A percentile compares a stretch with the other conserved stretches of the same genome.
Evolutionary conservation across 2,888 invertebrate species (phyloP).

Genomic region (Loripinus fragilis): DNA sequence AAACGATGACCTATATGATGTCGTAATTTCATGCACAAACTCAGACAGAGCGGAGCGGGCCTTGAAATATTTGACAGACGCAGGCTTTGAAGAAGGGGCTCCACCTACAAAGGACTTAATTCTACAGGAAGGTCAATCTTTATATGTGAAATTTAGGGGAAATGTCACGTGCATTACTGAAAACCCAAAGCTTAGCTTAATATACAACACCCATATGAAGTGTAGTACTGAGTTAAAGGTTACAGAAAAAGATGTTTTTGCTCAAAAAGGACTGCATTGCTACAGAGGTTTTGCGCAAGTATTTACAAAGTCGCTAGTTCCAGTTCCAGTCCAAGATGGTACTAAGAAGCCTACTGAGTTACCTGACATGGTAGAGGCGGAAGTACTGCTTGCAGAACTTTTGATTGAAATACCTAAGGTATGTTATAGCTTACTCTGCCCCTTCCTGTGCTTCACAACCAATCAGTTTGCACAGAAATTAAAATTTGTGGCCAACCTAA

Average conservation of each 20-base stretch:
- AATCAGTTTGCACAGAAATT: too few species aligned
- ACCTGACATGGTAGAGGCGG: conserved; percentile 66
- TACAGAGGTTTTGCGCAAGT: conserved; percentile 80
- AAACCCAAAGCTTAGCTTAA: conserved; percentile 52
- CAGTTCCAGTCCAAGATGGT: conserved; percentile 40
- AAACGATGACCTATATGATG: conserved; percentile 63
- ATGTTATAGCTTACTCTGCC: background rate
- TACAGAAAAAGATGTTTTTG: conserved; percentile 75
- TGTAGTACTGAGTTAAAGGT: conserved; percentile 69
- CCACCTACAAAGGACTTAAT: conserved; percentile 69
- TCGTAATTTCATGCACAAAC: conserved; percentile 67
- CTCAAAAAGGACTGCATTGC: conserved; percentile 78
- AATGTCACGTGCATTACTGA: conserved; percentile 68
- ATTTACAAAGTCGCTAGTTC: conserved; percentile 67
- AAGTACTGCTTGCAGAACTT: conserved; percentile 72
- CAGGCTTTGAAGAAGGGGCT: conserved; percentile 77
- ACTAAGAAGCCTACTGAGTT: conserved; percentile 44
- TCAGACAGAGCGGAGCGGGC: conserved; percentile 64
- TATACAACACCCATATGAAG: conserved; percentile 75
- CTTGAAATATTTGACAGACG: conserved; percentile 66
- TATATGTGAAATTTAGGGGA: conserved; percentile 77
- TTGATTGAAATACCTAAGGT: conserved; percentile 79
- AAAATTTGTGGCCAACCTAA: too few species aligned
- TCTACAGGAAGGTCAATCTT: conserved; percentile 77
- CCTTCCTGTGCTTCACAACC: too few species aligned